Conservation (phyloP, 2,888 invertebrate species). For the Catocala sponsa region DNA sequence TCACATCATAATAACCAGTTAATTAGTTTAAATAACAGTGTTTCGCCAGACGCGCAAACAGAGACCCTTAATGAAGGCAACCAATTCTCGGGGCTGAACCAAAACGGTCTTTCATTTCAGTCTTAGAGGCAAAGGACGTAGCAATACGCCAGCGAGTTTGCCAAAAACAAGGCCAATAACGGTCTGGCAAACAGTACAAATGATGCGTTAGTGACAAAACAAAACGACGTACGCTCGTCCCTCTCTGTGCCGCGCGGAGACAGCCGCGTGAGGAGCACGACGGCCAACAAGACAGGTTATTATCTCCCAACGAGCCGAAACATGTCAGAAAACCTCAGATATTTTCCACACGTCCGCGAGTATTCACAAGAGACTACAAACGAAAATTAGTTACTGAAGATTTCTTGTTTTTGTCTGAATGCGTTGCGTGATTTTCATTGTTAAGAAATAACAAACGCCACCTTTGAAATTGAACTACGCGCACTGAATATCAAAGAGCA, state of each 20-base stretch:
- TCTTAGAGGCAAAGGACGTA: constrained; percentile 74
- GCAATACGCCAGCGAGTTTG: constrained; percentile 77
- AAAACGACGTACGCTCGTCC: constrained; percentile 73
- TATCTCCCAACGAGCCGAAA: constrained; percentile 80
- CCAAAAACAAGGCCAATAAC: constrained; percentile 86
- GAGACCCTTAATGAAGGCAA: constrained; percentile 83
- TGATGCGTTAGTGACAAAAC: constrained; percentile 85
- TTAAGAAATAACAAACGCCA: constrained; percentile 82
- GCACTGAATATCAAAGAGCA: constrained; percentile 74
- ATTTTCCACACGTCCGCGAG: constrained; percentile 86
- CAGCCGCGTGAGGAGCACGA: constrained; percentile 74
- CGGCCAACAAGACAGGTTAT: constrained; percentile 85
- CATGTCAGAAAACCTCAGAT: constrained; percentile 80
- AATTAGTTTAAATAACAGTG: constrained; percentile 85
- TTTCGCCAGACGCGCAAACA: constrained; percentile 85
- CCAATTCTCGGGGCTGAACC: constrained; percentile 77
- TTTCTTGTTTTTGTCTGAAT: constrained; percentile 82
- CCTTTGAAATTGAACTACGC: constrained; percentile 84
- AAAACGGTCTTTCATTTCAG: constrained; percentile 80
- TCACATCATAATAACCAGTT: constrained; percentile 80
- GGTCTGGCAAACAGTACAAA: constrained; percentile 85
- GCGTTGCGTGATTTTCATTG: constrained; percentile 86
- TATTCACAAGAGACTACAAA: constrained; percentile 83
- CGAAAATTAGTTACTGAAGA: constrained; percentile 87
- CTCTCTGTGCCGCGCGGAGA: constrained; percentile 63